Evolutionary conservation across 2,113 vertebrate species (phyloP).

Genomic region (Pelecanoides urinatrix): DNA sequence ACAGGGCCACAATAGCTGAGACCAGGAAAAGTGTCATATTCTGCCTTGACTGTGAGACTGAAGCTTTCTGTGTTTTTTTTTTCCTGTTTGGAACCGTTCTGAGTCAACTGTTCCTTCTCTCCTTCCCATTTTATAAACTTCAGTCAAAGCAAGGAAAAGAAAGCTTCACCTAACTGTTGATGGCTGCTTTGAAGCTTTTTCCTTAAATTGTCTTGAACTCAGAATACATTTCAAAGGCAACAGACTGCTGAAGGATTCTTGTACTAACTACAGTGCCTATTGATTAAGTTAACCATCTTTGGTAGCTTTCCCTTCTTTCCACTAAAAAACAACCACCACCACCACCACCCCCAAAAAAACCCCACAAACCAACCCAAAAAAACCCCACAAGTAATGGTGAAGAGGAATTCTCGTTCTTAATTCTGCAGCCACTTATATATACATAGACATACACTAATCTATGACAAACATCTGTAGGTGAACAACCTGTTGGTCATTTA

Average conservation of each 20-base stretch:
- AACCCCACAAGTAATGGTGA: accelerated
- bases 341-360: neutral
- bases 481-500: neutral
- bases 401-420: neutral
- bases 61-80: neutral
- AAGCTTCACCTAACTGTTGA: neutral
- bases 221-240: neutral
- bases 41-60: neutral
- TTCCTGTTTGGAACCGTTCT: neutral
- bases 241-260: neutral
- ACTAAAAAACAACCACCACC: neutral
- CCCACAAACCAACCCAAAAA: neutral
- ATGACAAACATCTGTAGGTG: neutral
- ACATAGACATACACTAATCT: neutral
- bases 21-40: neutral
- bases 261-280: neutral
- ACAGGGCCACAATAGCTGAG: neutral
- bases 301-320: neutral
- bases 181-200: neutral
- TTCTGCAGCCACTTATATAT: neutral
- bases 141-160: neutral
- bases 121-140: neutral
- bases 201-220: neutral
- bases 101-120: neutral
- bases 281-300: neutral